A percentile compares a stretch with the other conserved stretches of the same genome.
Evolutionary conservation across 2,888 invertebrate species (phyloP).

Genomic region (Trichopria drosophilae): DNA sequence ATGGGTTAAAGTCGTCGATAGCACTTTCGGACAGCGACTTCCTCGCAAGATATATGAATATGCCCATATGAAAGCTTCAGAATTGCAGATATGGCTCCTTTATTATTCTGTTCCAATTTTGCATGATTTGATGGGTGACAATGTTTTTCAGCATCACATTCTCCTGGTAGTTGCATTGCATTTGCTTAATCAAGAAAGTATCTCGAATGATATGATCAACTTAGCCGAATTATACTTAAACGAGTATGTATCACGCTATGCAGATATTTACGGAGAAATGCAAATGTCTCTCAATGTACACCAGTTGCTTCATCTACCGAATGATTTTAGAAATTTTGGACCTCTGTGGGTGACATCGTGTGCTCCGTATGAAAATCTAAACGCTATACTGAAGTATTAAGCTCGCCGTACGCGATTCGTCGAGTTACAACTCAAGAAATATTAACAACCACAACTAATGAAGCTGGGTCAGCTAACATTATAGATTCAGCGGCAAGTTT

Average conservation of each 20-base stretch:
- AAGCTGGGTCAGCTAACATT: no score
- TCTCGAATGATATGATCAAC: constrained; percentile 5
- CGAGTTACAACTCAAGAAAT: constrained; percentile 11
- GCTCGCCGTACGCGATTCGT: constrained; percentile 11
- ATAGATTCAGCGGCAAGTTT: no score
- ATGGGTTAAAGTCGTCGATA: no score
- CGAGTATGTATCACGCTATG: constrained; percentile 6
- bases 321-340: constrained; percentile 13
- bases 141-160: constrained; percentile 5
- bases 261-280: constrained; percentile 4
- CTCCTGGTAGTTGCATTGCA: constrained; percentile 10
- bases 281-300: constrained; percentile 20
- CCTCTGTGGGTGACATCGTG: constrained; percentile 13
- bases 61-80: constrained; percentile 35
- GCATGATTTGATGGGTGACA: no score
- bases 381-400: constrained; percentile 15
- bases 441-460: background rate
- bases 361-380: constrained; percentile 16
- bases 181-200: constrained; percentile 13
- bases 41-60: constrained; percentile 22
- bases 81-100: constrained; percentile 32
- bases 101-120: constrained; percentile 37
- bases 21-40: no score
- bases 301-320: constrained; percentile 12
- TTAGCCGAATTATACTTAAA: background rate